Base-by-base conservation (phyloP, 2,113 vertebrate species). In the Hydropotes inermis region DNA sequence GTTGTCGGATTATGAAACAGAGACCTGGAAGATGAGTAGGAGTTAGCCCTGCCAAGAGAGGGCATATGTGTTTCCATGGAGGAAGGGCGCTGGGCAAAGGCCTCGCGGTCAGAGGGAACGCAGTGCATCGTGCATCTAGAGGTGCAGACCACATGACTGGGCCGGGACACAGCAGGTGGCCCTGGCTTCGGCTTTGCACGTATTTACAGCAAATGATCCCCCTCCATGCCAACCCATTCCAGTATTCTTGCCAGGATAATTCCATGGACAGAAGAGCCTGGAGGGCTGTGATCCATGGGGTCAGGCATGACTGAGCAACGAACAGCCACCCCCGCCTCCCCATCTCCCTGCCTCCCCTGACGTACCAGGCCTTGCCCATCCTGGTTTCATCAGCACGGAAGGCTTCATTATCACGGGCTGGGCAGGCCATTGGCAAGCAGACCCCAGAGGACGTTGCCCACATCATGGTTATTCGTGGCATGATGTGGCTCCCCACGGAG, bases 401-500 rank as follows among this genome's bases (percentile, higher is more conserved):
- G 64, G 16, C 11, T 9, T 83, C 45, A 16, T 60, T 30, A 54
- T 78, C n/a, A 1, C 7, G 28, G 10, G 27, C 15, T 4, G 2
- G 82, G 36, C 50, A 82, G 50, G 27, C 36, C 57, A 8, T 13
- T 7, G 1, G 33, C 8, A 1, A 39, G 89, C 89, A 23, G 15
- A 33, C 43, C 39, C 74, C 13, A 2, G 45, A 58, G 36, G 58
- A 94, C 16, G 1, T 3, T 2, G 30, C 47, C 1, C 3, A 9
- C 14, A 6, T 21, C 17, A 0, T 0, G 11, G 50, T 6, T 5
- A 9, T 3, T 3, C 0, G 0, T 13, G 21, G 3, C 7, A 33
- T 16, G 11, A 3, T 13, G 43, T 36, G 74, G 30, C 5, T 28
- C 36, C 52, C 36, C 30, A 50, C 0, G 0, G 54, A 95, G 54